Evolutionary conservation across 2,888 invertebrate species (phyloP).

Genomic region (Drosophila stalkeri): DNA sequence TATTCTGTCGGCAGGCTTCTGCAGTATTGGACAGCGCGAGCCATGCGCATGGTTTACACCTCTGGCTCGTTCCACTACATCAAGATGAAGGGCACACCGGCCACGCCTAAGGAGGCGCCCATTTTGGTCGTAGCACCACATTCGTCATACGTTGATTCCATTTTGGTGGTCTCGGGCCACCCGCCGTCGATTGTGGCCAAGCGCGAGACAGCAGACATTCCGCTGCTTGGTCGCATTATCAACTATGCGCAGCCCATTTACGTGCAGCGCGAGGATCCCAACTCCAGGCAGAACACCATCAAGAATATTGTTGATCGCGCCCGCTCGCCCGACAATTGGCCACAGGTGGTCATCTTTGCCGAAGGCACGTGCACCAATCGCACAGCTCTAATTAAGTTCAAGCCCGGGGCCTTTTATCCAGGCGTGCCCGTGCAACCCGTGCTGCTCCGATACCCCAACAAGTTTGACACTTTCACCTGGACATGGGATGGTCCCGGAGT

Average conservation of each 20-base stretch:
- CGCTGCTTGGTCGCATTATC: constrained; percentile 96
- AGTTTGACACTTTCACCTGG: constrained; percentile 95
- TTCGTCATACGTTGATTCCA: constrained; percentile 95
- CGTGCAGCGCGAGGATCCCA: constrained; percentile 96
- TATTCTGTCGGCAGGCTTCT: constrained; percentile 86
- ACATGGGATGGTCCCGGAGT: constrained; percentile 98
- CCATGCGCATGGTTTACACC: constrained; percentile 91
- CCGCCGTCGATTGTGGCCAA: constrained; percentile 96
- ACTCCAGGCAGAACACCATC: constrained; percentile 95
- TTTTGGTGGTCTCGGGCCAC: constrained; percentile 92
- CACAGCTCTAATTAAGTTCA: constrained; percentile 94
- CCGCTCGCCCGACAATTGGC: constrained; percentile 94
- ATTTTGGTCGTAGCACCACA: constrained; percentile 95
- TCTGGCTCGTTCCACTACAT: constrained; percentile 93
- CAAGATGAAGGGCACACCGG: constrained; percentile 89
- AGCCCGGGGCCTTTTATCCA: constrained; percentile 97
- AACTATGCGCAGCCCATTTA: constrained; percentile 98
- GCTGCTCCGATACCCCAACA: constrained; percentile 95
- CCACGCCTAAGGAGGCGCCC: constrained; percentile 90
- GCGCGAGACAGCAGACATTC: constrained; percentile 92
- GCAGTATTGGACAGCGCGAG: constrained; percentile 88
- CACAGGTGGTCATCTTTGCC: constrained; percentile 96
- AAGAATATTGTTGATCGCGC: constrained; percentile 94
- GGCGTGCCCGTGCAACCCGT: constrained; percentile 98
- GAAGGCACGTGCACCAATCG: constrained; percentile 99